phyloP scores from a whole-genome alignment of 1,140 invertebrate genomes.

The Brachystomella parvula region DNA sequence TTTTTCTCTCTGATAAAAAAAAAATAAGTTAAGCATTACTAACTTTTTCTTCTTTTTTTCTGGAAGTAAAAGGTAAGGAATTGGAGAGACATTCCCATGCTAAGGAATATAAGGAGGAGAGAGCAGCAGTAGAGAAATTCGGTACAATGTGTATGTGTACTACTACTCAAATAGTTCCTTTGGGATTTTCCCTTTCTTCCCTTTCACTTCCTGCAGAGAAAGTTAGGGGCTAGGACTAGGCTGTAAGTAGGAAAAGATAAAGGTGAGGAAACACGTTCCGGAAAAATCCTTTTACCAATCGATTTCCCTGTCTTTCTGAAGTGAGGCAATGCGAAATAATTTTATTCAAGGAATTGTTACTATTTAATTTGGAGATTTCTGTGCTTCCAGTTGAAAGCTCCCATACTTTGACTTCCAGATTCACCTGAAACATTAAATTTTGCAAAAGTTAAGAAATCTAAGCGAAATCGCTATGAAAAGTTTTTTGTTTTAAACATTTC shows the following conservation, averaged over 20 bases:
- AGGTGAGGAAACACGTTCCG: constrained; percentile 14
- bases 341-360: too few relatives aligned
- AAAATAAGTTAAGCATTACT: too few relatives aligned
- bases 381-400: too few relatives aligned
- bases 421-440: too few relatives aligned
- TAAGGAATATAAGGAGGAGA: neutral
- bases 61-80: neutral
- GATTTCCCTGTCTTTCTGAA: neutral
- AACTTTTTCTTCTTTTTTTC: neutral
- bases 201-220: neutral
- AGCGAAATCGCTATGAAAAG: too few relatives aligned
- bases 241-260: constrained; percentile 7
- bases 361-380: too few relatives aligned
- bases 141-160: too few relatives aligned
- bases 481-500: too few relatives aligned
- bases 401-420: too few relatives aligned
- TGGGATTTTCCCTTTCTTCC: neutral
- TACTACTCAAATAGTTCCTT: constrained; percentile 5
- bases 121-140: too few relatives aligned
- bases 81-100: neutral
- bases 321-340: constrained; percentile 7
- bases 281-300: neutral
- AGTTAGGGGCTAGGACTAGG: neutral
- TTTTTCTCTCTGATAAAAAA: neutral
- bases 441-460: too few relatives aligned